phyloP scores from a whole-genome alignment of 1,140 invertebrate species.

The Cotesia glomerata region DNA sequence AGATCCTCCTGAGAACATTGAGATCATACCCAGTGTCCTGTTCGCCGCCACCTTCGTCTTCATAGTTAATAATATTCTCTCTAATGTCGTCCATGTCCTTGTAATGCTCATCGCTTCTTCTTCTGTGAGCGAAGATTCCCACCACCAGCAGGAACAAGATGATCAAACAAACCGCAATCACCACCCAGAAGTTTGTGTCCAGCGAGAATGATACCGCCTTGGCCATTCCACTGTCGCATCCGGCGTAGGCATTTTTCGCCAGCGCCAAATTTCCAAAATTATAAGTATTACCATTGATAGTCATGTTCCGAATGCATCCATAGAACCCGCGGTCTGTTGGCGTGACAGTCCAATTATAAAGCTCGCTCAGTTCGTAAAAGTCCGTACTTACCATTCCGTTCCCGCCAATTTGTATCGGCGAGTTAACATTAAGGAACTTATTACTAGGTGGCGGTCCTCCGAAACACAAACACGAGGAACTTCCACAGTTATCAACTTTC shows the following conservation, averaged over 20 bases:
- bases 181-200: slow-evolving; percentile 82
- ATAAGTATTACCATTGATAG: slow-evolving; percentile 79
- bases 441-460: slow-evolving; percentile 73
- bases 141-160: slow-evolving; percentile 82
- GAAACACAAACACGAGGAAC: slow-evolving; percentile 75
- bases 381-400: slow-evolving; percentile 64
- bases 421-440: slow-evolving; percentile 86
- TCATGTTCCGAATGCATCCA: slow-evolving; percentile 87
- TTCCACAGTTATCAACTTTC: slow-evolving; percentile 77
- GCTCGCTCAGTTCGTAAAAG: slow-evolving; percentile 64
- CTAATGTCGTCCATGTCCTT: slow-evolving; percentile 95
- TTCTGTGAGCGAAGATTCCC: slow-evolving; percentile 84
- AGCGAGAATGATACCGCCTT: slow-evolving; percentile 81
- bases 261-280: slow-evolving; percentile 77
- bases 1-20: slow-evolving; percentile 80
- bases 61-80: slow-evolving; percentile 96
- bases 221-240: slow-evolving; percentile 72
- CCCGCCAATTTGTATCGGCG: slow-evolving; percentile 87
- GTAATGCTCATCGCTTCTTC: slow-evolving; percentile 83
- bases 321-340: slow-evolving; percentile 74
- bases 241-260: slow-evolving; percentile 71
- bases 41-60: slow-evolving; percentile 96
- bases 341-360: slow-evolving; percentile 70
- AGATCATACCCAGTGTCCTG: slow-evolving; percentile 94
- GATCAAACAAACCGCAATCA: slow-evolving; percentile 80